A percentile compares a stretch with the other conserved stretches of the same genome.
phyloP scores from a whole-genome alignment of 2,888 invertebrate species.

The Caenorhabditis sp. region DNA sequence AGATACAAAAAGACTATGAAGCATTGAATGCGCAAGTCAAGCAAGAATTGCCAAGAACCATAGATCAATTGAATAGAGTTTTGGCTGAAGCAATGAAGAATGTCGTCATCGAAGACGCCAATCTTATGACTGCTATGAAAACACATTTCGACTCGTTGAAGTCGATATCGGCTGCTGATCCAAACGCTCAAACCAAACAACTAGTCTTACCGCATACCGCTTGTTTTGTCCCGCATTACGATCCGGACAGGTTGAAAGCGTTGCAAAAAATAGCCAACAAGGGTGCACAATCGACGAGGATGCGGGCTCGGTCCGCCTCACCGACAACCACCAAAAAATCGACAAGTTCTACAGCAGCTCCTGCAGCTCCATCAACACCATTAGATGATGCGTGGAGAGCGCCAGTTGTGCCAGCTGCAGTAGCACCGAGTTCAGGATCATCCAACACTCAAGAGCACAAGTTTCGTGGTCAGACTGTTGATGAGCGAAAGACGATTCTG shows the following conservation, averaged over 20 bases:
- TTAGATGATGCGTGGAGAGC: background rate
- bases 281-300: slow-evolving; percentile 19
- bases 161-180: slow-evolving; percentile 9
- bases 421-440: slow-evolving; percentile 38
- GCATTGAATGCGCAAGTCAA: slow-evolving; percentile 65
- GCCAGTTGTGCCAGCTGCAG: background rate
- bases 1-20: slow-evolving; percentile 56
- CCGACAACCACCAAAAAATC: slow-evolving; percentile 6
- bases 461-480: slow-evolving; percentile 43
- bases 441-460: slow-evolving; percentile 9
- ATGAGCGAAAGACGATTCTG: slow-evolving; percentile 42
- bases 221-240: slow-evolving; percentile 45
- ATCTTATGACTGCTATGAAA: slow-evolving; percentile 31
- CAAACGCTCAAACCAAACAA: slow-evolving; percentile 4
- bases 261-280: slow-evolving; percentile 46
- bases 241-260: slow-evolving; percentile 41
- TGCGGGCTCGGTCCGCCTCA: slow-evolving; percentile 32
- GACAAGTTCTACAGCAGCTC: background rate
- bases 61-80: slow-evolving; percentile 50
- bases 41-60: slow-evolving; percentile 57
- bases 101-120: slow-evolving; percentile 31
- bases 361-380: background rate
- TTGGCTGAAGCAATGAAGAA: slow-evolving; percentile 44
- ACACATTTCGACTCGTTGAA: slow-evolving; percentile 36
- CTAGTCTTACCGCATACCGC: slow-evolving; percentile 10